These are phyloP conservation scores for Brachyistius frenatus DNA, from an alignment of 2,113 vertebrate species.

Conservation along the genomic window DNA sequence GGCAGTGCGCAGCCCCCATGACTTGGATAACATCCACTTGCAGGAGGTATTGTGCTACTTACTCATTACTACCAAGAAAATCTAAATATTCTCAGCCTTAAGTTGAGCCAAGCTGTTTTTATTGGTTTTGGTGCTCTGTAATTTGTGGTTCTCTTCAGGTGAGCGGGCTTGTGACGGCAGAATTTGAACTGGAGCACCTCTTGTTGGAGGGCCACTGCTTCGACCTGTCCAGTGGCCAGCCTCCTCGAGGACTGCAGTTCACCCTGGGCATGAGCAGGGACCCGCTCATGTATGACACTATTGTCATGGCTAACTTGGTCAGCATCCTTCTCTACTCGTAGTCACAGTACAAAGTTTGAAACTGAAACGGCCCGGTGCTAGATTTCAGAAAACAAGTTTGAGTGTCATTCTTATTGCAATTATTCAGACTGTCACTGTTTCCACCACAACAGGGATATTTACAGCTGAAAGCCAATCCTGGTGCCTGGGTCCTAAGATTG, in stretches of 20 bases:
- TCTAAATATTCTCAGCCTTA: neutral
- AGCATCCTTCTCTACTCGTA: slow-evolving; percentile 60
- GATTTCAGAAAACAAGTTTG: slow-evolving; percentile 6
- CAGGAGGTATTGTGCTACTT: slow-evolving; percentile 87
- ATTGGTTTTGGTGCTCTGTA: slow-evolving; percentile 6
- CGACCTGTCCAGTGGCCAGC: slow-evolving; percentile 89
- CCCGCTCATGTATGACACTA: slow-evolving; percentile 91
- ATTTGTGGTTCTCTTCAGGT: slow-evolving; percentile 79
- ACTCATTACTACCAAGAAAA: neutral
- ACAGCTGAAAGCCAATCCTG: slow-evolving; percentile 98
- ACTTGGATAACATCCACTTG: slow-evolving; percentile 96
- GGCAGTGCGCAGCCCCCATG: slow-evolving; percentile 90
- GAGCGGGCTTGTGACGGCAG: slow-evolving; percentile 86
- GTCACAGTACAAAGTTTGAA: neutral
- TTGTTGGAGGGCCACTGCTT: slow-evolving; percentile 97
- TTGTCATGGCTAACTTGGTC: slow-evolving; percentile 98
- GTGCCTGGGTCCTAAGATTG: slow-evolving; percentile 91
- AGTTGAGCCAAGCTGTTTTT: neutral
- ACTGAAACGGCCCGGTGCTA: neutral
- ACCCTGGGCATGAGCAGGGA: slow-evolving; percentile 91
- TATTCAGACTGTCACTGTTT: slow-evolving; percentile 19
- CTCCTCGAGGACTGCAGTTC: slow-evolving; percentile 94
- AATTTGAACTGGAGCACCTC: slow-evolving; percentile 95
- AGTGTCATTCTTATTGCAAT: neutral
- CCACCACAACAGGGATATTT: slow-evolving; percentile 92